Conservation (phyloP, 2,888 invertebrate genomes). For the Parnassius mnemosyne region DNA sequence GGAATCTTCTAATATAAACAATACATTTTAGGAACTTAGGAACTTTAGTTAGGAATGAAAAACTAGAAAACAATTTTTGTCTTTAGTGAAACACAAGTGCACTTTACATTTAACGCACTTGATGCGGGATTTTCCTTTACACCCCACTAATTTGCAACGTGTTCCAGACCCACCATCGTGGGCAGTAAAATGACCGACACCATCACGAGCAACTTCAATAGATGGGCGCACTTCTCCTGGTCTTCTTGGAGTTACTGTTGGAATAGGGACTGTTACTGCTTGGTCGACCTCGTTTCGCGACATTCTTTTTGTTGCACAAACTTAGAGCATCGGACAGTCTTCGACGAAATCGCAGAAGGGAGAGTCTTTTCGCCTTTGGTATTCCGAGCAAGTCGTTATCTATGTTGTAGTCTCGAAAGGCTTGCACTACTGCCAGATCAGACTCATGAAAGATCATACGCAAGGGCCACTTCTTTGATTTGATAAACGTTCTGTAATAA, state of each 20-base stretch:
- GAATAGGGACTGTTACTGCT: no score
- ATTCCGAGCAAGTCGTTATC: constrained; percentile 32
- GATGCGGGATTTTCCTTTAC: constrained; percentile 34
- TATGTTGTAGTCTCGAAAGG: constrained; percentile 33
- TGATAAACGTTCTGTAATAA: constrained; percentile 43
- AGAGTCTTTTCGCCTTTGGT: constrained; percentile 34
- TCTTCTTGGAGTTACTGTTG: neutral
- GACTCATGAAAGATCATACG: constrained; percentile 39
- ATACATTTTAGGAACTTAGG: no score
- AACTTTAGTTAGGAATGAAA: no score
- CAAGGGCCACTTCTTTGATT: constrained; percentile 43
- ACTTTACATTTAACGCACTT: constrained; percentile 39
- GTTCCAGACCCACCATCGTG: no score
- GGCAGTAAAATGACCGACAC: no score
- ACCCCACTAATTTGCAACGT: constrained; percentile 36
- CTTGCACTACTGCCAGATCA: constrained; percentile 35
- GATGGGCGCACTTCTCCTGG: constrained; percentile 19
- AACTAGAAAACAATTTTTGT: no score
- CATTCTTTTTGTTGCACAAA: neutral
- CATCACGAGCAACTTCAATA: no score
- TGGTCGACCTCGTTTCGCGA: no score
- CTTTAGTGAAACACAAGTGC: constrained; percentile 15
- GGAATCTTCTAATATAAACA: no score
- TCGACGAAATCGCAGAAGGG: constrained; percentile 35
- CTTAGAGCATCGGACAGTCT: constrained; percentile 36